Base-by-base conservation (phyloP, 23 tunicate species). In the Styela clava region DNA sequence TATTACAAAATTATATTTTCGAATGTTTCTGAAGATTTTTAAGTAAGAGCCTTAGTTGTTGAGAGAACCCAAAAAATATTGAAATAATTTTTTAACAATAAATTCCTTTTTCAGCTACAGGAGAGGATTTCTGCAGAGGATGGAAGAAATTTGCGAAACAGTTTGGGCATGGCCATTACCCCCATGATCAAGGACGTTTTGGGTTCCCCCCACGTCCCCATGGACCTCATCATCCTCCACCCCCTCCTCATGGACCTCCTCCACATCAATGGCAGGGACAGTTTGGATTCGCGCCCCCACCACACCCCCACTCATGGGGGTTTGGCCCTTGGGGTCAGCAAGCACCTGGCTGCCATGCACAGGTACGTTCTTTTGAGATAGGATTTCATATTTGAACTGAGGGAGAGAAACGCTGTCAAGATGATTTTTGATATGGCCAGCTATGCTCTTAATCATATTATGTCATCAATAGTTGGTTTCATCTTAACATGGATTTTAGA, bases 151-250 rank as follows among this genome's bases (percentile, higher is more conserved):
- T 76, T 29, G 64, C 64, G 56, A 44, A 44, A 44, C 56, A 44
- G 56, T 76, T 76, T 37, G 81, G 81, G 21, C 78, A 27, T 35
- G 65, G 65, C 26, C 81, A 76, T 22, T 52, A 51, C 65, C 35
- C 68, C 62, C 78, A 73, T 65, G 71, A 28, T 5, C 30, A 65
- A 44, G 71, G 71, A 16, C 71, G 16, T 67, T 29, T 29, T 29
- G 32, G 31, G 30, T 34, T 34, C 44, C 1, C 1, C 12, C 78
- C n/a, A 0, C 32, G 21, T 28, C 74, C 78, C 26, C 81, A 36
- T 37, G 81, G 64, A 35, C 81, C 30, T 21, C 81, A 35, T 44
- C 81, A 29, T 7, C 52, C 44, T 33, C 78, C 78, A 32, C 78
- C 78, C 29, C 44, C 30, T 34, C 34, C 25, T 22, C 81, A 76